Percentiles rank a stretch among this genome's conserved stretches.
Evolutionary conservation across 2,797 vertebrate species (phyloP).

Genomic region (Sebastes nivosus): DNA sequence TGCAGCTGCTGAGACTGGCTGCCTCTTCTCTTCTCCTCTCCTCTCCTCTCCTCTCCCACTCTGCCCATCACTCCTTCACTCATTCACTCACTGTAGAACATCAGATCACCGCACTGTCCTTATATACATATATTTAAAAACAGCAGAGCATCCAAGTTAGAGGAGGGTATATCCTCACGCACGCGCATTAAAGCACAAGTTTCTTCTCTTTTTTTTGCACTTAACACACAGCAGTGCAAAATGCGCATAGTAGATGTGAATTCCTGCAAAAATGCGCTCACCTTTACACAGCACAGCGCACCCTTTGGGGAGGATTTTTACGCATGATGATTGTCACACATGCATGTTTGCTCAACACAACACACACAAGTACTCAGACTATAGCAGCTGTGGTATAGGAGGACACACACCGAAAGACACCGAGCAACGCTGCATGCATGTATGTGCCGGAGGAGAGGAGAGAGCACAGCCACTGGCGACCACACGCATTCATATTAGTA

Average conservation of each 20-base stretch:
- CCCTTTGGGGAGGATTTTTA: not conserved
- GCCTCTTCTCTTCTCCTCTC: not conserved
- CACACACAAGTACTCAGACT: not conserved
- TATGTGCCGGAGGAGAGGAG: constrained; percentile 2
- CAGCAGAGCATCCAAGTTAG: not conserved
- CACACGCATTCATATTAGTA: constrained; percentile 67
- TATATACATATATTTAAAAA: not conserved
- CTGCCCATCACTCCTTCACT: constrained; percentile 38
- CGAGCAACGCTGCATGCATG: not conserved
- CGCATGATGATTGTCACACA: not conserved
- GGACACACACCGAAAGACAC: constrained; percentile 42
- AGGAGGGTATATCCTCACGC: not conserved
- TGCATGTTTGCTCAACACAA: constrained; percentile 4
- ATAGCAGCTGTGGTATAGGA: not conserved
- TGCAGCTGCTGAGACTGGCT: constrained; percentile 67
- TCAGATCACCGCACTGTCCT: constrained; percentile 12
- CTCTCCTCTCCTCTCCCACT: not conserved
- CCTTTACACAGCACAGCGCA: not conserved
- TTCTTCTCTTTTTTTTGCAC: not conserved
- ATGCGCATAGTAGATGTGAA: not conserved
- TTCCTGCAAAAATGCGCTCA: not conserved
- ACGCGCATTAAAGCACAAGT: not conserved
- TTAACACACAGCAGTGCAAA: not conserved
- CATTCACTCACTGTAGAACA: constrained; percentile 47
- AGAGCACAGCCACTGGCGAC: constrained; percentile 50